phyloP scores from a whole-genome alignment of 2,113 vertebrate genomes.

The Aphelocoma coerulescens region DNA sequence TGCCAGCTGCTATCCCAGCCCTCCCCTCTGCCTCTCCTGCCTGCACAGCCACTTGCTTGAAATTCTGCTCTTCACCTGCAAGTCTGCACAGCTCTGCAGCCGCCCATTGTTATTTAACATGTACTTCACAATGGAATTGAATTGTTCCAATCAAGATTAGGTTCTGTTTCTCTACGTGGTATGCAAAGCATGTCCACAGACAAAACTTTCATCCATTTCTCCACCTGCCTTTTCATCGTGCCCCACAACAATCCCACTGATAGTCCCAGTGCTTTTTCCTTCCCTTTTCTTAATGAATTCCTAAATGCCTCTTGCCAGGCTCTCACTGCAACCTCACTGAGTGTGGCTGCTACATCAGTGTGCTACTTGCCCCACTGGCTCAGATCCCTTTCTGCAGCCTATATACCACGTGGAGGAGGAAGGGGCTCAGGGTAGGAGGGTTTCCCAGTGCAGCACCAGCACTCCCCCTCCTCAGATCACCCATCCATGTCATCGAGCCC shows the following conservation, averaged over 20 bases:
- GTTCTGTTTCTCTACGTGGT: not conserved
- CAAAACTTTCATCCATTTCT: constrained; percentile 15
- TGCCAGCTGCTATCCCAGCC: not conserved
- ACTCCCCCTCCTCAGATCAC: accelerated
- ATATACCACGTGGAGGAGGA: not conserved
- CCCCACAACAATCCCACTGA: not conserved
- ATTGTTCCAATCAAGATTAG: constrained; percentile 33
- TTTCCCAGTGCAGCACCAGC: not conserved
- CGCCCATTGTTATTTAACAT: not conserved
- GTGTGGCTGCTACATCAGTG: not conserved
- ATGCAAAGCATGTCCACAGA: constrained; percentile 8
- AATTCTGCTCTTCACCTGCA: constrained; percentile 48
- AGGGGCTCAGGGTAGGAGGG: not conserved
- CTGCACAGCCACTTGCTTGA: not conserved
- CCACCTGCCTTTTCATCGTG: not conserved
- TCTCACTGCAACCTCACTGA: not conserved
- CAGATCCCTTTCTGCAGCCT: not conserved
- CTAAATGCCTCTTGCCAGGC: not conserved
- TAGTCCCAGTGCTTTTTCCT: not conserved
- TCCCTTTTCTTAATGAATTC: not conserved
- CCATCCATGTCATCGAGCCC: accelerated
- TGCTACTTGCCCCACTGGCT: not conserved
- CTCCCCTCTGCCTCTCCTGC: not conserved
- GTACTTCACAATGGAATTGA: constrained; percentile 1
- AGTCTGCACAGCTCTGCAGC: constrained; percentile 49